phyloP scores from a whole-genome alignment of 1,140 invertebrate genomes.

The Dufourea novaeangliae region DNA sequence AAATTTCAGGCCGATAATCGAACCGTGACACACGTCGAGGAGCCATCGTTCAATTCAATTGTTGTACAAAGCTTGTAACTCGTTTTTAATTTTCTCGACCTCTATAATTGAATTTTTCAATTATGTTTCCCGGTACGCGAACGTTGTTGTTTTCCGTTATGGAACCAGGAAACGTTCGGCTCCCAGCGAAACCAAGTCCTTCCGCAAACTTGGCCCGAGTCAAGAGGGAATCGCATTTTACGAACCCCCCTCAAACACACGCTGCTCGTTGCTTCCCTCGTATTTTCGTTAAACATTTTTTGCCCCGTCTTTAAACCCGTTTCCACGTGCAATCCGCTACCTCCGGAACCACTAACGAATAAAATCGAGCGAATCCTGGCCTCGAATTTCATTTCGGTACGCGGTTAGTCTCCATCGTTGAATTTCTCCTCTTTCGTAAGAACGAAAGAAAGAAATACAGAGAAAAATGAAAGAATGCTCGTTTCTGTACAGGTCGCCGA shows the following conservation, averaged over 20 bases:
- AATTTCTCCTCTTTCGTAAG: neutral
- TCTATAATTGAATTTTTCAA: constrained; percentile 3
- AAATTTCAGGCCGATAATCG: no score
- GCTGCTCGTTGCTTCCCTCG: neutral
- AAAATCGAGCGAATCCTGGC: neutral
- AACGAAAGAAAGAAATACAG: constrained; percentile 59
- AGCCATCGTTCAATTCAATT: no score
- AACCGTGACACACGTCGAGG: no score
- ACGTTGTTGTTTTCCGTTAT: neutral
- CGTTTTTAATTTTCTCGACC: no score
- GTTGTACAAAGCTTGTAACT: no score
- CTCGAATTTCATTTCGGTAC: no score
- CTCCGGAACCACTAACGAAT: neutral
- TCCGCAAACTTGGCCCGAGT: neutral
- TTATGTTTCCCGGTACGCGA: neutral
- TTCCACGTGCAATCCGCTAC: neutral
- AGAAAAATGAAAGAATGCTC: constrained; percentile 25
- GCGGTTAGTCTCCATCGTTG: no score
- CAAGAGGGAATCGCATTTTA: constrained; percentile 8
- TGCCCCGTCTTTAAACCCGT: neutral
- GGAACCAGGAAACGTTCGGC: neutral
- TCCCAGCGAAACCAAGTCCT: no score
- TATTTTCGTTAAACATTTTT: neutral
- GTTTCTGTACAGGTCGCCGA: constrained; percentile 69
- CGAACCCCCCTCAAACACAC: neutral